Evolutionary conservation across 2,888 invertebrate species (phyloP).

Genomic region (Tipula unca): DNA sequence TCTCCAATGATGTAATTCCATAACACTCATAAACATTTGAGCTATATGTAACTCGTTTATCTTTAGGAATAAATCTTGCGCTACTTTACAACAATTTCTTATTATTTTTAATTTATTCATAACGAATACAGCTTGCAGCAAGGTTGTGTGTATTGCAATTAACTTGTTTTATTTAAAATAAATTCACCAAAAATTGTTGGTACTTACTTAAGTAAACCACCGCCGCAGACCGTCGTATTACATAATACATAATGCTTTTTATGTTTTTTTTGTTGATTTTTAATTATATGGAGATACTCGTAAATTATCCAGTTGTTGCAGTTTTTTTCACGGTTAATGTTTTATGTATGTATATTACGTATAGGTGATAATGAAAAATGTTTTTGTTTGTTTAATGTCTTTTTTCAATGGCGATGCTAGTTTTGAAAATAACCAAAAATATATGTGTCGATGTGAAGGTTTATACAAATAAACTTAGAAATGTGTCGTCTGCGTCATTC

Average conservation of each 20-base stretch:
- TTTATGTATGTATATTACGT: too few relatives aligned
- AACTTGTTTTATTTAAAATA: not conserved
- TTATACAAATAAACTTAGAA: too few relatives aligned
- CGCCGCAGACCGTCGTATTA: not conserved
- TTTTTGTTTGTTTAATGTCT: not conserved
- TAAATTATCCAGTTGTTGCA: not conserved
- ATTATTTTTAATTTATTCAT: too few relatives aligned
- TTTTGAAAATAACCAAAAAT: not conserved
- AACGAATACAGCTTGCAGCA: not conserved
- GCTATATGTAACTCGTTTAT: not conserved
- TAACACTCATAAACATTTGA: not conserved
- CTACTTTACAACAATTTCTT: not conserved
- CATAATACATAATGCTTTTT: not conserved
- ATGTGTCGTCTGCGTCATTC: too few relatives aligned
- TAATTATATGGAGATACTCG: not conserved
- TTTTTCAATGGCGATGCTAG: not conserved
- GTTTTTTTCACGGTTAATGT: not conserved
- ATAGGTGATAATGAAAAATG: not conserved
- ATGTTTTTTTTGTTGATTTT: not conserved
- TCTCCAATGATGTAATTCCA: not conserved
- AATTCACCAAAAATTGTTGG: not conserved
- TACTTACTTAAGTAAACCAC: not conserved
- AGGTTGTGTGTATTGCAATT: not conserved
- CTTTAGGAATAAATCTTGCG: not conserved
- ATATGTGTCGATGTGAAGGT: too few relatives aligned